Conservation (phyloP, 2,113 vertebrate species). For the Eolophus roseicapilla region DNA sequence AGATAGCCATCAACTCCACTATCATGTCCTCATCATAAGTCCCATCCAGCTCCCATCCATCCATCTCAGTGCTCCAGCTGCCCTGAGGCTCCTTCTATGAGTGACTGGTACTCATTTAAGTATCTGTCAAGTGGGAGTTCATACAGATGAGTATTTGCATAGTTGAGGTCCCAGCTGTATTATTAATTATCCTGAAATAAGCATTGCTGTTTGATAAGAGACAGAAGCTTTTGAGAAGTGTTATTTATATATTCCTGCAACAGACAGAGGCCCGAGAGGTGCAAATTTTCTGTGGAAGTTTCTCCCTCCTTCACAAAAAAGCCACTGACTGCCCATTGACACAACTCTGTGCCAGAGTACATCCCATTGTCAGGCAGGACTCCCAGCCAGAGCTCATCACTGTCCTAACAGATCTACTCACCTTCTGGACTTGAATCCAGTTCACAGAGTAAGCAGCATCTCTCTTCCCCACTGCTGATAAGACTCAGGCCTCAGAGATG, state of each 20-base stretch:
- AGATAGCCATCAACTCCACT: background rate
- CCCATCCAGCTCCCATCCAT: no score
- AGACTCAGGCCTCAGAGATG: background rate
- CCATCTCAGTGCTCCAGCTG: background rate
- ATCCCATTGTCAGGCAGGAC: background rate
- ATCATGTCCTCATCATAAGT: background rate
- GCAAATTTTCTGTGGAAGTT: background rate
- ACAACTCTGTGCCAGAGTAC: background rate
- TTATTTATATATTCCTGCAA: background rate
- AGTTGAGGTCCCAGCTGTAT: background rate
- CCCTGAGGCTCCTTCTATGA: background rate
- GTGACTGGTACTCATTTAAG: background rate
- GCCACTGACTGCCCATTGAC: background rate
- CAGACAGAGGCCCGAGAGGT: background rate
- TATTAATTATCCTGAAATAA: background rate
- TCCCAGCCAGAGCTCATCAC: background rate
- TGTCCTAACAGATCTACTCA: background rate
- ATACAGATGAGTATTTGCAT: background rate
- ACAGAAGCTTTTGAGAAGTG: background rate
- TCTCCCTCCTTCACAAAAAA: background rate
- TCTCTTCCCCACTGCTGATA: background rate
- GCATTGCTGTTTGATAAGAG: background rate
- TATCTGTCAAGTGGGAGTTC: background rate
- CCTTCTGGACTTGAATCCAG: background rate
- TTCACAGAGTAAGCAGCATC: background rate